Evolutionary conservation across 2,888 invertebrate species (phyloP).

Genomic region (Micoletzkya japonica): DNA sequence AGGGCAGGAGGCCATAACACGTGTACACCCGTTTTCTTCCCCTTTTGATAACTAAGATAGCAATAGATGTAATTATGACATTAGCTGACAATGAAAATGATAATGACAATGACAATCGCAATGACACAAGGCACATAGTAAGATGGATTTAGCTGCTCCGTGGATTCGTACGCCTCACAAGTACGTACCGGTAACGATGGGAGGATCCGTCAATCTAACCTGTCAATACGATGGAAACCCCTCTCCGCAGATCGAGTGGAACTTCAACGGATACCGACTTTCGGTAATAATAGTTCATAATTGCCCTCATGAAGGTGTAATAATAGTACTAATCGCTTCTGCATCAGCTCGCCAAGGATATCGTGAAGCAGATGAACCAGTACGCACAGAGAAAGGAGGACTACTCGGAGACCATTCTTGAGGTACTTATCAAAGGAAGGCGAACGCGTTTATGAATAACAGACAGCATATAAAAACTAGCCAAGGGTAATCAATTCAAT

Average conservation of each 20-base stretch:
- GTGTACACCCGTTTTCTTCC: too few species aligned
- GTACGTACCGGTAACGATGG: constrained; percentile 46
- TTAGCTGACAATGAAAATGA: too few species aligned
- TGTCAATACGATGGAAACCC: constrained; percentile 57
- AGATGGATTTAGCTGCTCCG: constrained; percentile 49
- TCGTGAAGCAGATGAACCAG: constrained; percentile 20
- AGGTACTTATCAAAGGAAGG: too few species aligned
- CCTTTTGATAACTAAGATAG: too few species aligned
- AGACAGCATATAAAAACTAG: neutral
- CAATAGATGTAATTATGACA: too few species aligned
- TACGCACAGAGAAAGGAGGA: constrained; percentile 1
- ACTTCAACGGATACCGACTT: constrained; percentile 53
- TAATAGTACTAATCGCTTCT: neutral
- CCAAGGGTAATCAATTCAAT: neutral
- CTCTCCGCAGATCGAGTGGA: constrained; percentile 52
- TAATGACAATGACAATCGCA: neutral
- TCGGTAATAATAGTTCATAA: constrained; percentile 35
- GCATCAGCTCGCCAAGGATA: constrained; percentile 2
- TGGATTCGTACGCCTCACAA: constrained; percentile 45
- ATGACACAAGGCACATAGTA: too few species aligned
- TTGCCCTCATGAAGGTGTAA: neutral
- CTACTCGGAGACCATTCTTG: constrained; percentile 14
- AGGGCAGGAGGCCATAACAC: too few species aligned
- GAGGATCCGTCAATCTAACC: constrained; percentile 41
- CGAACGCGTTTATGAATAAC: too few species aligned